Evolutionary conservation across 2,797 vertebrate genomes (phyloP), one percentile per base, ranked within the genome.

Genomic region (Xenentodon cancila): DNA sequence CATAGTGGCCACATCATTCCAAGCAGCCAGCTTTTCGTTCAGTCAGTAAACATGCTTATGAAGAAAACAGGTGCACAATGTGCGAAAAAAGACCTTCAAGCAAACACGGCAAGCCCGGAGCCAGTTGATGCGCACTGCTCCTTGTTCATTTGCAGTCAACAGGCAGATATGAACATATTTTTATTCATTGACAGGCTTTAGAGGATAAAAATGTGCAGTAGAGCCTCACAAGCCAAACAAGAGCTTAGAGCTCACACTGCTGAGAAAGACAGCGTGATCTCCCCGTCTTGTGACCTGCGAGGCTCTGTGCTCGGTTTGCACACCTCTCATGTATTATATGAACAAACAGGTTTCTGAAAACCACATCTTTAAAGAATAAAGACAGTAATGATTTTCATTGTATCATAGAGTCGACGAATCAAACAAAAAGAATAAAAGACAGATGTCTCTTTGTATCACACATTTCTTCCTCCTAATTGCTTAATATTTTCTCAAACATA

Each of bases 11-110:
- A 67, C 59, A 53, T 82, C 77, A 84, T 84, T 85, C 73, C 89
- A 86, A 84, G 88, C 88, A 64, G 61, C 61, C 45, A 30, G 77
- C 61, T 53, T 53, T 56, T 72, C 48, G 42, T 68, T 67, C 77
- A 63, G 67, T 77, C 82, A 69, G 74, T 72, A 52, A 30, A 73
- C 92, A 92, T 92, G 90, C 91, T 81, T 57, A 71, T 59, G 72
- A 62, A 52, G 77, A 81, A 62, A 85, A 59, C 75, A 73, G 61
- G 68, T 71, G 75, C 72, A 65, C 81, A 53, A 80, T 40, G 77
- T 50, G 70, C 75, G n/a, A 71, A 79, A 65, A 53, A 7, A 53
- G 18, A 12, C 46, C 13, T 7, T 48, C 48, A 53, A 55, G 72
- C 64, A 50, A 16, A 75, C 59, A 64, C 2, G 45, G 54, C 62